These are phyloP conservation scores for Perognathus longimembris DNA, from an alignment of 2,113 vertebrate species.

Conservation along the genomic window DNA sequence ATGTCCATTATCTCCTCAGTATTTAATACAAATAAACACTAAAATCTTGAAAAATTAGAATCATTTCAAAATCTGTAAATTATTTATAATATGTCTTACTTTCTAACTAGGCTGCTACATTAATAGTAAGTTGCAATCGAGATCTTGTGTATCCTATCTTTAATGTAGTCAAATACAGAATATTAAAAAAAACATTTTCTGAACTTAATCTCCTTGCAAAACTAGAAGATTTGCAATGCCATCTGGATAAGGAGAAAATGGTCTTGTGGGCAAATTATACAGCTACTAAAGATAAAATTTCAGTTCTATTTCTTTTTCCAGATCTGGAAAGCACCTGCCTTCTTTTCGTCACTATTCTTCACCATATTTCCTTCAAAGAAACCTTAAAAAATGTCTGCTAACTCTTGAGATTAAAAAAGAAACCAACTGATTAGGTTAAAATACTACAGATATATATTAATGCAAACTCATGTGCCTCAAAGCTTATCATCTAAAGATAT, in stretches of 20 bases:
- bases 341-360: background rate
- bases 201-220: slow-evolving; percentile 37
- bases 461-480: background rate
- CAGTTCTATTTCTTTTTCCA: slow-evolving; percentile 14
- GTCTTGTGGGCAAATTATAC: slow-evolving; percentile 14
- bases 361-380: slow-evolving; percentile 2
- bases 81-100: background rate
- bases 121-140: background rate
- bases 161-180: background rate
- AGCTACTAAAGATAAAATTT: slow-evolving; percentile 21
- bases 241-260: slow-evolving; percentile 40
- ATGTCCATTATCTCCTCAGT: background rate
- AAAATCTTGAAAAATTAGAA: background rate
- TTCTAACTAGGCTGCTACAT: background rate
- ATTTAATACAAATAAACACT: background rate
- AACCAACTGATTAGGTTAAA: slow-evolving; percentile 34
- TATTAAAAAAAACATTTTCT: background rate
- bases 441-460: background rate
- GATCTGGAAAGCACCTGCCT: background rate
- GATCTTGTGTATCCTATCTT: background rate
- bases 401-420: background rate
- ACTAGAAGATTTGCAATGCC: background rate
- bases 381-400: slow-evolving; percentile 31
- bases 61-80: background rate
- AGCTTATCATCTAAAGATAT: slow-evolving; percentile 42